Percentiles rank a stretch among this genome's conserved stretches.
These are phyloP conservation scores for Beroe forskalii DNA, from an alignment of 37 sponge, comb jelly and placozoan species.

Conservation along the genomic window DNA sequence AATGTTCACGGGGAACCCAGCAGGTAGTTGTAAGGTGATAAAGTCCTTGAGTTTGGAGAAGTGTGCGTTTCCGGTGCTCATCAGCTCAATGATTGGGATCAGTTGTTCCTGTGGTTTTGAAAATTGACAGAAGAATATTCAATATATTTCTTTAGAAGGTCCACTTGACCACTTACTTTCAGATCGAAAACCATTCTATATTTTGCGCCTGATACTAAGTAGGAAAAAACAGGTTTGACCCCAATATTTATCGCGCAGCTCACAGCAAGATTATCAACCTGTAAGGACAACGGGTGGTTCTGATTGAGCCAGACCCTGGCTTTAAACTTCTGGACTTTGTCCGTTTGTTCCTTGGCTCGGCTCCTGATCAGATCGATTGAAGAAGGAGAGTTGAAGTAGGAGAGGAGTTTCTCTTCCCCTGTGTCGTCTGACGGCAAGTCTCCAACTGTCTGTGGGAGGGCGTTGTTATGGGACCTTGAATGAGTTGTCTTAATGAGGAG, in stretches of 20 bases:
- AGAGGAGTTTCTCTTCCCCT: background rate
- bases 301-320: constrained; percentile 91
- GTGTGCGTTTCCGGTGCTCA: constrained; percentile 69
- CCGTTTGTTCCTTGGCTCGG: constrained; percentile 36
- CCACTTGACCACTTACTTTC: too few species aligned
- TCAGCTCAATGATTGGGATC: constrained; percentile 19
- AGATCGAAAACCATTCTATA: too few species aligned
- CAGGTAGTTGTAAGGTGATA: constrained; percentile 90
- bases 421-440: background rate
- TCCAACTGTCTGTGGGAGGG: background rate
- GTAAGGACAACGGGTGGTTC: constrained; percentile 82
- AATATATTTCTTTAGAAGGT: background rate
- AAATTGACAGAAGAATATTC: background rate
- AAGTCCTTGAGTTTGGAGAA: constrained; percentile 96
- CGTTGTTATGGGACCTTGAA: too few species aligned
- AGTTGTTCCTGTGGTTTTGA: constrained; percentile 34
- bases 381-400: background rate
- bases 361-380: background rate
- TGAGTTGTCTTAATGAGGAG: too few species aligned
- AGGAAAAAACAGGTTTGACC: too few species aligned
- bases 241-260: background rate
- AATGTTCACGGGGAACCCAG: constrained; percentile 95
- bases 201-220: too few species aligned
- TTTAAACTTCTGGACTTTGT: constrained; percentile 83
- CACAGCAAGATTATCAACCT: constrained; percentile 58